Conservation (phyloP, 2,797 vertebrate genomes). For the Hyperoplus immaculatus region DNA sequence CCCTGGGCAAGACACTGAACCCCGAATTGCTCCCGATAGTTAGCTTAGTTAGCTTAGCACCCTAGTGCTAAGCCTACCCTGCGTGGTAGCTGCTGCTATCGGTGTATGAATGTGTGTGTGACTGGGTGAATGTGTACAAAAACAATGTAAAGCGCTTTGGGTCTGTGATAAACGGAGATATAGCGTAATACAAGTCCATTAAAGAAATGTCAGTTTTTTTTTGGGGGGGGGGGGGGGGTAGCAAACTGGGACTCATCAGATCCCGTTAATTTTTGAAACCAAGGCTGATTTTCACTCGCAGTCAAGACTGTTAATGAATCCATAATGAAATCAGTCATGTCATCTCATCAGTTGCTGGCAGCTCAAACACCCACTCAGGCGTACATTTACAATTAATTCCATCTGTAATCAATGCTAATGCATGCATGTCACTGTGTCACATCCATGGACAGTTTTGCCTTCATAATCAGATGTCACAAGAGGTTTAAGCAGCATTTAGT, state of each 20-base stretch:
- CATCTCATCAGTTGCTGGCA: constrained; percentile 38
- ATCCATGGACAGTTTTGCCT: constrained; percentile 32
- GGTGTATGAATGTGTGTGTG: too few relatives aligned
- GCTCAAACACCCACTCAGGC: constrained; percentile 50
- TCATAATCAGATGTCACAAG: constrained; percentile 53
- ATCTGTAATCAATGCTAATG: constrained; percentile 55
- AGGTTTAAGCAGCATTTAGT: background rate
- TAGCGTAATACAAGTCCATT: too few relatives aligned
- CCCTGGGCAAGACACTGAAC: too few relatives aligned
- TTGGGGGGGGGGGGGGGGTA: background rate
- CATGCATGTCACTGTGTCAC: background rate
- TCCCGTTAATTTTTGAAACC: constrained; percentile 12
- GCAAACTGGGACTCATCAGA: constrained; percentile 11
- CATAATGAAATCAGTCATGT: constrained; percentile 41
- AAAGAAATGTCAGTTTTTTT: constrained; percentile 19
- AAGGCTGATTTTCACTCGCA: constrained; percentile 18
- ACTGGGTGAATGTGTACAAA: too few relatives aligned
- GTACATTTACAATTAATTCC: constrained; percentile 58
- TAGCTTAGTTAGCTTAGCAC: too few relatives aligned
- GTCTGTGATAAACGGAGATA: too few relatives aligned
- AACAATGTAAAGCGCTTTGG: too few relatives aligned
- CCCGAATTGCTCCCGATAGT: too few relatives aligned
- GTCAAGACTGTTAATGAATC: constrained; percentile 38
- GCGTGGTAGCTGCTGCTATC: too few relatives aligned
- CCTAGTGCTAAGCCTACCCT: too few relatives aligned